Conservation (phyloP, 2,113 vertebrate genomes). For the Propithecus coquereli region DNA sequence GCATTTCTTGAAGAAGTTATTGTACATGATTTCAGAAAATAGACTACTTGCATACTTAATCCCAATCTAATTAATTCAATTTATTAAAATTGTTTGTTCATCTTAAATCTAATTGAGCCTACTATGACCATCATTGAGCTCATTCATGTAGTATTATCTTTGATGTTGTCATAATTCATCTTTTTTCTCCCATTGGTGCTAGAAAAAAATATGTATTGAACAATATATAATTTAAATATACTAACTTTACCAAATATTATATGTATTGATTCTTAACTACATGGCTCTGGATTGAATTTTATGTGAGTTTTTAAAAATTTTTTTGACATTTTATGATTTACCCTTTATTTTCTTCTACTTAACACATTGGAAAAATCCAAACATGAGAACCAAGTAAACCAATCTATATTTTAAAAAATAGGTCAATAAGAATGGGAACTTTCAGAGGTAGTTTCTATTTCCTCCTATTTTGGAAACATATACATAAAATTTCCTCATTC, state of each 20-base stretch:
- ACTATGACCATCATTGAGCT: constrained; percentile 61
- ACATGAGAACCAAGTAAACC: neutral
- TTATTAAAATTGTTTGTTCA: constrained; percentile 80
- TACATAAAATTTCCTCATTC: neutral
- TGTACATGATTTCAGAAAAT: constrained; percentile 76
- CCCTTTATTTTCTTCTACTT: neutral
- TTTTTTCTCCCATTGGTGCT: neutral
- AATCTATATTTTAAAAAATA: neutral
- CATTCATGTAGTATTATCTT: constrained; percentile 53
- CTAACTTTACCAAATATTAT: neutral
- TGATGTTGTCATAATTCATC: constrained; percentile 27
- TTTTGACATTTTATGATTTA: neutral
- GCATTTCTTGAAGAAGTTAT: constrained; percentile 77
- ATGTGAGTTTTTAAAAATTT: neutral
- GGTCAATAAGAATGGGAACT: neutral
- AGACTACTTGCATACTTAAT: constrained; percentile 68
- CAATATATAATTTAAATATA: neutral
- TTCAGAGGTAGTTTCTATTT: neutral
- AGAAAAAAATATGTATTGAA: neutral
- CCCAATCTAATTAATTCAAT: constrained; percentile 82
- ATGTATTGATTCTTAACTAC: neutral
- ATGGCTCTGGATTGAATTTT: neutral
- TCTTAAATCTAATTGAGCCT: constrained; percentile 75
- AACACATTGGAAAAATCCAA: neutral
- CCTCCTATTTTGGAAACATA: neutral